Conservation (phyloP, 2,888 invertebrate species). For the Heliconius erato region DNA sequence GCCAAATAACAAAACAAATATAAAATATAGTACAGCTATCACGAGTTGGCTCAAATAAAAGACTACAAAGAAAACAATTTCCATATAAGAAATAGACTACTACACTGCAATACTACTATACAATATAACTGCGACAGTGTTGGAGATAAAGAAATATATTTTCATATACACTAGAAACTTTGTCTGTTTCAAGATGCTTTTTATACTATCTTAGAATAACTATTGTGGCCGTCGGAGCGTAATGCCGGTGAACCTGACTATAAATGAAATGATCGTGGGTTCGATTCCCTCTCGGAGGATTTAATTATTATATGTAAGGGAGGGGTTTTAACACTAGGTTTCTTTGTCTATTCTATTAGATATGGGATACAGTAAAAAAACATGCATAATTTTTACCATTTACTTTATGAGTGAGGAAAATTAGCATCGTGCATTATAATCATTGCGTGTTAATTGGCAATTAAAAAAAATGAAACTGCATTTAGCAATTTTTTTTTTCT, state of each 20-base stretch:
- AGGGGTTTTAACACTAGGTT: background rate
- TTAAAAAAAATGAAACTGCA: no score
- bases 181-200: slow-evolving; percentile 39
- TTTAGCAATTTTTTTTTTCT: no score
- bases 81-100: slow-evolving; percentile 26
- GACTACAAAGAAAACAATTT: slow-evolving; percentile 21
- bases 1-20: background rate
- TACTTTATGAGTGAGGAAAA: no score
- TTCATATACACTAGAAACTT: slow-evolving; percentile 41
- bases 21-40: slow-evolving; percentile 13
- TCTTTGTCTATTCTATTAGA: background rate
- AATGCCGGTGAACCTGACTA: background rate
- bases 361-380: background rate
- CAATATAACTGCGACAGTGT: slow-evolving; percentile 18
- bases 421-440: no score
- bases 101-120: slow-evolving; percentile 8
- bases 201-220: background rate
- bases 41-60: background rate
- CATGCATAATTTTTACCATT: no score
- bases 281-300: background rate
- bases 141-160: slow-evolving; percentile 36
- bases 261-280: background rate
- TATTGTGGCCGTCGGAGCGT: background rate
- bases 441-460: no score
- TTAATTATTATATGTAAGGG: no score